Conservation (phyloP, 1,140 invertebrate genomes). For the Pseudomyrmex cubaensis region DNA sequence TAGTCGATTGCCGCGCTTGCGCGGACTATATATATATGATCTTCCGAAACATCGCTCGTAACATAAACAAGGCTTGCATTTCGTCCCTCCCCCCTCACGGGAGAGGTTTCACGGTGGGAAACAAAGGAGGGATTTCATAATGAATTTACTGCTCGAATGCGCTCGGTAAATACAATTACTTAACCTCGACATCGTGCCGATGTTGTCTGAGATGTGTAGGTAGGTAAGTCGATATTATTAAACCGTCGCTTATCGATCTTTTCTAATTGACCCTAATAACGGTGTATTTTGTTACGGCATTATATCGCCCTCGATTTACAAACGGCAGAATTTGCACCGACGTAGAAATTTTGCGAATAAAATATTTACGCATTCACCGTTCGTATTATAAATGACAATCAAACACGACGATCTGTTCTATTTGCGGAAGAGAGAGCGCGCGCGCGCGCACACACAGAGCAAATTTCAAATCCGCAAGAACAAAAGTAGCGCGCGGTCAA, state of each 20-base stretch:
- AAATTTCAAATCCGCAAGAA: neutral
- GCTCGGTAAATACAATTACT: slow-evolving; percentile 73
- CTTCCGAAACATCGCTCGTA: slow-evolving; percentile 63
- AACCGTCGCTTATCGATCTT: neutral
- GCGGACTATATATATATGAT: slow-evolving; percentile 11
- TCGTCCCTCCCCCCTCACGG: slow-evolving; percentile 24
- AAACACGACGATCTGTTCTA: slow-evolving; percentile 6
- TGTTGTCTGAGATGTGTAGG: neutral
- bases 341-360: no score
- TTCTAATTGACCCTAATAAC: neutral
- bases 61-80: slow-evolving; percentile 72
- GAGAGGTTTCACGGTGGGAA: slow-evolving; percentile 22
- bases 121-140: slow-evolving; percentile 49
- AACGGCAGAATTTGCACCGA: neutral
- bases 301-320: no score
- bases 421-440: neutral
- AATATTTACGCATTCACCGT: no score
- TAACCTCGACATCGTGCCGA: slow-evolving; percentile 58
- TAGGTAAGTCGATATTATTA: slow-evolving; percentile 28
- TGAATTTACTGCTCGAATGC: slow-evolving; percentile 66
- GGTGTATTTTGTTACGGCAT: neutral
- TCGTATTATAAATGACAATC: neutral
- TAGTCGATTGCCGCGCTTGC: slow-evolving; percentile 61
- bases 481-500: slow-evolving; percentile 26
- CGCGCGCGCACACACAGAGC: neutral